Evolutionary conservation across 2,888 invertebrate species (phyloP), one percentile per base, ranked within the genome.

Genomic region (Leptinotarsa peninsularis): DNA sequence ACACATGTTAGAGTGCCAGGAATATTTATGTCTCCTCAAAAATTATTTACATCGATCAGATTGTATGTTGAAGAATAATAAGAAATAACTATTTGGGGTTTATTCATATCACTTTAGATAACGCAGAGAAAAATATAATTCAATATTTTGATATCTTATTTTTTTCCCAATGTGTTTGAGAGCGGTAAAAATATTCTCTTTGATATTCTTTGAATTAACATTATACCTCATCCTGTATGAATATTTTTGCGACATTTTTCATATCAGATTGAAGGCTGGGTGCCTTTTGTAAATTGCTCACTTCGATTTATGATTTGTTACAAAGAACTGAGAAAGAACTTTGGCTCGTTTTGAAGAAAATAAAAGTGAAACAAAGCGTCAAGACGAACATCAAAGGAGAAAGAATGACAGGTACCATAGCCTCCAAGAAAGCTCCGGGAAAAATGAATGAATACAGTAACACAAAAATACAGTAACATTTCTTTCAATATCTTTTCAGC

Each of bases 321-420:
- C 52, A 52, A 52, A 52, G 52, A 23, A 17, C 58, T 23, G 21
- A 2, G 23, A 23, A 58, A 58, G 58, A 21, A 15, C 58, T 54
- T 54, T 21, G 23, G 21, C 23, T 23, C 13, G 23, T 27, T 58
- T 3, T 15, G 15, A 58, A 58, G 14, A 27, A 58, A 23, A 21
- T 23, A 58, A 58, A 58, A 58, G 21, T 58, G 23, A 58, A 58
- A 58, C 58, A 58, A 21, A 58, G 58, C 21, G 13, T 58, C 21
- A 21, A 58, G 58, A 15, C 27, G 58, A 23, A 15, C 27, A 23
- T 23, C 17, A 58, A 58, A 18, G 21, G 13, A 58, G 23, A 58
- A 14, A 14, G 14, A 52, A 52, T n/a, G n/a, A 23, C 21, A 58
- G 58, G 58, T 58, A 13, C 23, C 23, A 14, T 27, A 23, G 23